Percentiles rank a stretch among this genome's conserved stretches.
phyloP scores from a whole-genome alignment of 1,140 invertebrate genomes.

The Ips typographus region DNA sequence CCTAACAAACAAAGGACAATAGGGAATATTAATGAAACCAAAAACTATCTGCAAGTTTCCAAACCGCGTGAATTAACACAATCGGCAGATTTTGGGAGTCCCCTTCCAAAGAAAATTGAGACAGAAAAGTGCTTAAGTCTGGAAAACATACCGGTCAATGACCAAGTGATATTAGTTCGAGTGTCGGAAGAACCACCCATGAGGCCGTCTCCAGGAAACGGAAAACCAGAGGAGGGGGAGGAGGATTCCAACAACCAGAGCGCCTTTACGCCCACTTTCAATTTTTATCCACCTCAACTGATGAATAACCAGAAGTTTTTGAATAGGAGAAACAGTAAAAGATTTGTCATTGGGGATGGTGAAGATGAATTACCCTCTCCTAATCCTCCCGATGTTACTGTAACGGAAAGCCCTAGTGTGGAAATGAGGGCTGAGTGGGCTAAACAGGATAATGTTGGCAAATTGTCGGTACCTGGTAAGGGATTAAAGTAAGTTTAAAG shows the following conservation, averaged over 20 bases:
- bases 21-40: background rate
- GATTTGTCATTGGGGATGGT: constrained; percentile 50
- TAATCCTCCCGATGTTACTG: constrained; percentile 37
- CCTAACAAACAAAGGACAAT: background rate
- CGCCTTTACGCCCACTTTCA: constrained; percentile 22
- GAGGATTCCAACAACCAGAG: background rate
- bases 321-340: constrained; percentile 47
- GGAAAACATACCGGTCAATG: constrained; percentile 1
- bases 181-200: background rate
- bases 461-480: constrained; percentile 18
- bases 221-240: no score
- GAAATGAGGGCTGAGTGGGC: constrained; percentile 26
- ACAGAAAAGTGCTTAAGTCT: no score
- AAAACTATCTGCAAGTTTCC: background rate
- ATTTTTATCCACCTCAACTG: constrained; percentile 16
- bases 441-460: constrained; percentile 17
- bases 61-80: background rate
- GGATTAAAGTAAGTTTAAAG: constrained; percentile 37
- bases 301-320: constrained; percentile 37
- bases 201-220: no score
- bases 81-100: constrained; percentile 1
- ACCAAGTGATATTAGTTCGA: background rate
- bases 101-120: constrained; percentile 9
- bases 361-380: constrained; percentile 40
- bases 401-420: constrained; percentile 35